Base-by-base conservation (phyloP, 2,797 vertebrate species). In the Bryconaethiops microstoma region DNA sequence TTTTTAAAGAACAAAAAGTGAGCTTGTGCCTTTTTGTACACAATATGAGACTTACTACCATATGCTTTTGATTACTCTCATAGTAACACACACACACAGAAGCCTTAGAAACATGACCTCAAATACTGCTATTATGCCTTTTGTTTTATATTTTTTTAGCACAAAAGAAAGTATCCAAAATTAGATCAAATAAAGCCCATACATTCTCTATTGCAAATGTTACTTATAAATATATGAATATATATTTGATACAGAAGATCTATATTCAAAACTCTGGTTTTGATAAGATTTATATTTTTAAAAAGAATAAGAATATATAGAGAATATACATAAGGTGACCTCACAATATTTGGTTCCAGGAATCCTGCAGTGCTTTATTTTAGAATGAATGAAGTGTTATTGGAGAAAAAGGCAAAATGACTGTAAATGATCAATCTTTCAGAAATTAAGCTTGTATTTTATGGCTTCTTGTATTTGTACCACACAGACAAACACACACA, bases 241-340 rank as follows among this genome's bases (percentile, higher is more conserved):
- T 85, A 93, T 92, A 92, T 91, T 89, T 88, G 92, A 91, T 85
- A 91, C 86, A 92, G 90, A 93, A 92, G 83, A 91, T 92, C 90
- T 93, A 93, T 93, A 92, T 94, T 90, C 76, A 72, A 79, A 85
- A 91, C 86, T 89, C 88, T 52, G 86, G 85, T 91, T 93, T 94
- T 94, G 91, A 93, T 93, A 93, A 88, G 81, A 91, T 92, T 91
- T 90, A 83, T 94, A 93, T 94, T 94, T 94, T 92, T 92, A 86
- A 87, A 35, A 35, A 35, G 75, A 48, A 82, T 60, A 75, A 70
- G 62, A 80, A 74, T 82, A 82, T 84, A 76, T 81, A 12, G 25
- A 63, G 16, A 67, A 71, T 76, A 50, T 73, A 71, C 78, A 69
- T 55, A 25, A 52, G n/a, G 13, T 48, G 57, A 71, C 57, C 72